These are phyloP conservation scores for Pocillopora verrucosa DNA, from an alignment of 64 coral and sea anemone genomes.

Conservation along the genomic window DNA sequence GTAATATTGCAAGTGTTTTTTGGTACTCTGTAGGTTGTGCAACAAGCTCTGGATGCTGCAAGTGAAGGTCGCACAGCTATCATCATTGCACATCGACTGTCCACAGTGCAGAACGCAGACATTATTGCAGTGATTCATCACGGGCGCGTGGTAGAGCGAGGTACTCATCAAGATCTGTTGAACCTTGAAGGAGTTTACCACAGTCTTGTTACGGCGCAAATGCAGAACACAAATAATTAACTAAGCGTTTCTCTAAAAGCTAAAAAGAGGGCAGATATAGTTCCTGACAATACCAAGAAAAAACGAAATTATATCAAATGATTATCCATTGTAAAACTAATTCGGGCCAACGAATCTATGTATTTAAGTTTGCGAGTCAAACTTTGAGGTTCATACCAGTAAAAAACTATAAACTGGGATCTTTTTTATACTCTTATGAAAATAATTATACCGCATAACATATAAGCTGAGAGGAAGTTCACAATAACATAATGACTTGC, in stretches of 20 bases:
- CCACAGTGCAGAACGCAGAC: constrained; percentile 90
- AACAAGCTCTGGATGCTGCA: constrained; percentile 74
- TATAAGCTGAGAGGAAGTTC: no score
- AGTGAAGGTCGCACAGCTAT: constrained; percentile 72
- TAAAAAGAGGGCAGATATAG: no score
- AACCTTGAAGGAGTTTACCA: constrained; percentile 77
- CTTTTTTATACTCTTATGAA: no score
- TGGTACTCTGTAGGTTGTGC: constrained; percentile 63
- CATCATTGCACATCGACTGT: constrained; percentile 83
- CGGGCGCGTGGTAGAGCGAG: constrained; percentile 83
- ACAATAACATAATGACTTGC: no score
- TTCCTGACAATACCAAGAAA: no score
- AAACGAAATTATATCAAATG: not conserved
- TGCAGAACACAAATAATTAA: constrained; percentile 46
- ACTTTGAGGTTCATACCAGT: no score
- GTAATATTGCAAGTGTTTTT: not conserved
- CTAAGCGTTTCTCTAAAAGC: not conserved
- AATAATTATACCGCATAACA: no score
- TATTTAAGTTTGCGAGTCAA: no score
- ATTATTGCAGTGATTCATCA: constrained; percentile 83
- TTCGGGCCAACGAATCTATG: no score
- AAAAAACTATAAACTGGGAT: no score
- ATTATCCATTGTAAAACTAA: not conserved
- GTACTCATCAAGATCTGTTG: constrained; percentile 91
- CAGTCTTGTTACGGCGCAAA: constrained; percentile 71